Conservation (phyloP, 2,797 vertebrate species). For the Spondyliosoma cantharus region DNA sequence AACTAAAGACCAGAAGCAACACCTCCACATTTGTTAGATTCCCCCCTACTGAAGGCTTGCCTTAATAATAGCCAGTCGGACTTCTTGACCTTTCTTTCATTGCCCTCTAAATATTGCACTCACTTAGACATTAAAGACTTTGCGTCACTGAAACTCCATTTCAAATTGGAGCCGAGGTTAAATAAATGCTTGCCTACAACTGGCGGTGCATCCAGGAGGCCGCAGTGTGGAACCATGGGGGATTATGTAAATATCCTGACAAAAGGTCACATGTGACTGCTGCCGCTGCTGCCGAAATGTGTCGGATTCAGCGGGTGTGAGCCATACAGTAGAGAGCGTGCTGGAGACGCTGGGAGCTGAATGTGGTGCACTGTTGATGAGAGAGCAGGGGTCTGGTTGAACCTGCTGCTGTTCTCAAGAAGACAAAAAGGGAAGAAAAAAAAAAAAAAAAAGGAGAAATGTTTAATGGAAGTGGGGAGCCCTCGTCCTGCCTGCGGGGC, state of each 20-base stretch:
- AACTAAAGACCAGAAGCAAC: conserved; percentile 54
- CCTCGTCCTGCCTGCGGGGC: conserved; percentile 46
- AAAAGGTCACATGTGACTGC: conserved; percentile 74
- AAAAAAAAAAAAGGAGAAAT: conserved; percentile 56
- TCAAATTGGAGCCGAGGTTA: conserved; percentile 62
- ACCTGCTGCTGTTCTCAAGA: conserved; percentile 46
- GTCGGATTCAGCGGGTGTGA: conserved; percentile 44
- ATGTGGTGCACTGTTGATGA: conserved; percentile 57
- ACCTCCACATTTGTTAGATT: conserved; percentile 72
- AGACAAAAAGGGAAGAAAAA: conserved; percentile 42
- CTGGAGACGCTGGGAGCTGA: conserved; percentile 48
- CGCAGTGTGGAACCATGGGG: conserved; percentile 67
- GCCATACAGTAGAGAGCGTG: conserved; percentile 1
- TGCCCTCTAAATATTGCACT: conserved; percentile 63
- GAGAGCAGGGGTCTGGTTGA: conserved; percentile 44
- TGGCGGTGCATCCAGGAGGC: conserved; percentile 59
- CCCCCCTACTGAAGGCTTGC: conserved; percentile 31
- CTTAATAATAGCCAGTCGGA: conserved; percentile 29
- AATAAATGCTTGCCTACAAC: conserved; percentile 70
- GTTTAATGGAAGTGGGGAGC: conserved; percentile 49
- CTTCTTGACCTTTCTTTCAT: conserved; percentile 30
- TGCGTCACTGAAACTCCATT: conserved; percentile 49
- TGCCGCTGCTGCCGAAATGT: conserved; percentile 54
- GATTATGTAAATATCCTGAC: conserved; percentile 79
- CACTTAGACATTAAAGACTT: conserved; percentile 63